A percentile compares a stretch with the other conserved stretches of the same genome.
phyloP scores from a whole-genome alignment of 2,888 invertebrate species.

The Caenorhabditis sp. region DNA sequence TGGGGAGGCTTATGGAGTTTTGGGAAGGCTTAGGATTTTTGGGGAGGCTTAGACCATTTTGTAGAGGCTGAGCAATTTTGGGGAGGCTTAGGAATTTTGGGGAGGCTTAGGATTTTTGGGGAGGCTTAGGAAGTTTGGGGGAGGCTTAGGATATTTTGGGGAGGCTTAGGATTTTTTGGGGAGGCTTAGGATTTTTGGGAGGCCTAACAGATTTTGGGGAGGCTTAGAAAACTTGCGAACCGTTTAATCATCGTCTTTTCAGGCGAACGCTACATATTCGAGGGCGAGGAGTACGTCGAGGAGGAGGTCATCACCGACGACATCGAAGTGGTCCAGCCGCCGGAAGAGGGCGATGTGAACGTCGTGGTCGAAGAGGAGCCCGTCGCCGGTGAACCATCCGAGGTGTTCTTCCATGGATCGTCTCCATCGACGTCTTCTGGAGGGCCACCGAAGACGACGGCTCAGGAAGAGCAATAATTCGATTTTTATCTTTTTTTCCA shows the following conservation, averaged over 20 bases:
- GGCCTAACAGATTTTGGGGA: not conserved
- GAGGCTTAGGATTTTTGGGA: not conserved
- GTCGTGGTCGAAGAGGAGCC: not conserved
- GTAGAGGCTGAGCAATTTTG: too few species aligned
- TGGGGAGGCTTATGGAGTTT: not conserved
- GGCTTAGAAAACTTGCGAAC: too few species aligned
- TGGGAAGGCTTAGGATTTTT: not conserved
- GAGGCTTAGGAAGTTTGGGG: too few species aligned
- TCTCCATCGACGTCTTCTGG: too few species aligned
- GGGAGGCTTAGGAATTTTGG: too few species aligned
- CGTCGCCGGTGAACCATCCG: not conserved
- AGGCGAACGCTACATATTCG: slow-evolving; percentile 54
- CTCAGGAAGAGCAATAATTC: not conserved
- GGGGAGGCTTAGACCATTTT: too few species aligned
- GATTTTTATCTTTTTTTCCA: too few species aligned
- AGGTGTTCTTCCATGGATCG: not conserved
- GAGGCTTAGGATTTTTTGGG: too few species aligned
- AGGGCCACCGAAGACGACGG: too few species aligned
- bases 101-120: too few species aligned
- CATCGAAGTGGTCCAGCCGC: slow-evolving; percentile 15
- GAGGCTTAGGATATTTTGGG: too few species aligned
- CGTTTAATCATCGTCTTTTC: not conserved
- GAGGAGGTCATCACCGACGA: slow-evolving; percentile 63
- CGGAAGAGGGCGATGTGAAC: not conserved
- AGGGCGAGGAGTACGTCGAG: slow-evolving; percentile 61